Base-by-base conservation (phyloP, 2,888 invertebrate species). In the Luffia ferchaultella region DNA sequence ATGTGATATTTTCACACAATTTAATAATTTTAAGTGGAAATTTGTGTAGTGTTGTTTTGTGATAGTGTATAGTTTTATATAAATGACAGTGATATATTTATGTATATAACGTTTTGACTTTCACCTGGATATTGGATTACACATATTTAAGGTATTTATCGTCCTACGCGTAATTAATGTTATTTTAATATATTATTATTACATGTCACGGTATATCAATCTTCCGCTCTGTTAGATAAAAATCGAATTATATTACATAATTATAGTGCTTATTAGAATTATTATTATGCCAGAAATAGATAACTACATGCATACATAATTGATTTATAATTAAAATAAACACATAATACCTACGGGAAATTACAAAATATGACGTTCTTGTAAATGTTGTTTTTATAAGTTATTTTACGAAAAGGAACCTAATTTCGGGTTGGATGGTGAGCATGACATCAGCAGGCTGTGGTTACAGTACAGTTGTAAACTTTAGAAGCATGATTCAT, bases 61-160 rank as follows among this genome's bases (percentile, higher is more conserved):
- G 82, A 82, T 82, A 69, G 68, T 77, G 80, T 75, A 67, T 68
- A 73, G 67, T 62, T 73, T 73, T 74, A 67, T 64, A 69, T 79
- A 67, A 79, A 76, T 77, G 70, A 77, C 74, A 75, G 82, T 83
- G 83, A 65, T 62, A 71, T 60, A 64, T 63, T 65, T 75, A 82
- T 76, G 74, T 78, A 76, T 77, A 76, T 68, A 76, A 68, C 70
- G 77, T 77, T 74, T 64, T 42, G 67, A 75, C 74, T 76, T 76
- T 76, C 76, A 75, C 73, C 71, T 74, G 74, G 77, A 79, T 82
- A 83, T 83, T 83, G 82, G 83, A 83, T 82, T 82, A 82, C 83
- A 82, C 73, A 69, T 73, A 73, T 76, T 70, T 69, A 73, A 82
- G 83, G 82, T 82, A 82, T 80, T 79, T 70, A 60, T 63, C 75